A percentile compares a stretch with the other conserved stretches of the same genome.
Conservation (phyloP, 2,797 vertebrate species). For the Acipenser ruthenus region DNA sequence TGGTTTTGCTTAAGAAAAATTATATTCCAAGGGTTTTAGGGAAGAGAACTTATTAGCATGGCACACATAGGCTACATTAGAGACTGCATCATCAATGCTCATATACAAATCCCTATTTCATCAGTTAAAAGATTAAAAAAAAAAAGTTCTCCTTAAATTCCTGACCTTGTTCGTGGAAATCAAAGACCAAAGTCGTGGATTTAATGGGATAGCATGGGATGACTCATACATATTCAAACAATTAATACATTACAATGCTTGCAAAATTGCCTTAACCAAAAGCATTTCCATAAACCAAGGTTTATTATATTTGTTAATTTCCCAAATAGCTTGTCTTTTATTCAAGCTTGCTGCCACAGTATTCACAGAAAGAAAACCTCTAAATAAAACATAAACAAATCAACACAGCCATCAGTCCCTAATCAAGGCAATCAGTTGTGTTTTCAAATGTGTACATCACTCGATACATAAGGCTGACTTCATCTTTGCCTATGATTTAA, state of each 20-base stretch:
- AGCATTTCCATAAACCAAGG: too few relatives aligned
- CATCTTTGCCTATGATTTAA: constrained; percentile 96
- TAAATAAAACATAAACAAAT: constrained; percentile 82
- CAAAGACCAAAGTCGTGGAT: background rate
- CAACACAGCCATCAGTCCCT: constrained; percentile 86
- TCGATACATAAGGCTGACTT: constrained; percentile 80
- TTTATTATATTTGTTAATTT: constrained; percentile 2
- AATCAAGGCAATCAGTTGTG: constrained; percentile 99
- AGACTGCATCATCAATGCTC: too few relatives aligned
- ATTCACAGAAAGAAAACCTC: constrained; percentile 17
- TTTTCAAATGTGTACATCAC: constrained; percentile 92
- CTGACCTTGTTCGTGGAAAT: background rate
- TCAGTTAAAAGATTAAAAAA: too few relatives aligned
- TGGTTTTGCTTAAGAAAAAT: too few relatives aligned
- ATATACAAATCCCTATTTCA: too few relatives aligned
- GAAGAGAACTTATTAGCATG: too few relatives aligned
- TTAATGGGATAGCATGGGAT: background rate
- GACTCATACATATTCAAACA: background rate
- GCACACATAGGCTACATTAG: too few relatives aligned
- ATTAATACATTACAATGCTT: background rate
- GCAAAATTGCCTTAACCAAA: too few relatives aligned
- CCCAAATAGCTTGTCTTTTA: background rate
- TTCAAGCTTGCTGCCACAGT: background rate
- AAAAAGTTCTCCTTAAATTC: too few relatives aligned
- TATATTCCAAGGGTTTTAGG: too few relatives aligned